Evolutionary conservation across 1,140 invertebrate genomes (phyloP), one percentile per base, ranked within the genome.

Genomic region (Drosophila kepulauana): DNA sequence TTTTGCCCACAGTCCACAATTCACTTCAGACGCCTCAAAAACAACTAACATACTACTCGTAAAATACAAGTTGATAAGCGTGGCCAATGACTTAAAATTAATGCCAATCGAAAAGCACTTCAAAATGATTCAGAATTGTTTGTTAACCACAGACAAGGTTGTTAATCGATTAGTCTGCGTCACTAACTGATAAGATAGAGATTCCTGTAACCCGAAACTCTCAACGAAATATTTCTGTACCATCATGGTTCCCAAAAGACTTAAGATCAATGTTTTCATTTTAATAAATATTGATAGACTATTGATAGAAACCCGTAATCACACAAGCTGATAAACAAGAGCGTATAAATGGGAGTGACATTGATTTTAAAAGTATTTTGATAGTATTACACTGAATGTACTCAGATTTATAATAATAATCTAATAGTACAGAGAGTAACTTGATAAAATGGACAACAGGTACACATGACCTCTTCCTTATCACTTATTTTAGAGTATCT

Each of bases 401-500:
- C 35, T 10, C 8, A 10, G 7, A 38, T 8, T 38, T 10, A 38
- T 38, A 38, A 38, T 16, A 49, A 30, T 46, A 16, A 33, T 13
- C n/a, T 54, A 1, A 15, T 10, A 38, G 7, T 38, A 38, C 10
- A 38, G 3, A 25, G 3, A 4, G 20, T 4, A 25, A 0, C 20
- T 38, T 38, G 35, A 38, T 38, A 38, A 38, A 10, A 38, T 3
- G 3, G 35, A 10, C 43, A 13, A 16, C 15, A 54, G 38, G 35
- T 52, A 25, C 13, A 30, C 8, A 28, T 3, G 7, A 11, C 49
- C 49, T 8, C 25, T 6, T 7, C 6, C 8, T 25, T 5, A 10
- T 11, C 48, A 35, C 41, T 58, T 56, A 66, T 67, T 52, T 25
- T 25, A 25, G 20, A 11, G 30, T 28, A 6, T 28, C 38, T 52